A percentile compares a stretch with the other conserved stretches of the same genome.
These are phyloP conservation scores for Etheostoma perlongum DNA, from an alignment of 2,797 vertebrate species.

Conservation along the genomic window DNA sequence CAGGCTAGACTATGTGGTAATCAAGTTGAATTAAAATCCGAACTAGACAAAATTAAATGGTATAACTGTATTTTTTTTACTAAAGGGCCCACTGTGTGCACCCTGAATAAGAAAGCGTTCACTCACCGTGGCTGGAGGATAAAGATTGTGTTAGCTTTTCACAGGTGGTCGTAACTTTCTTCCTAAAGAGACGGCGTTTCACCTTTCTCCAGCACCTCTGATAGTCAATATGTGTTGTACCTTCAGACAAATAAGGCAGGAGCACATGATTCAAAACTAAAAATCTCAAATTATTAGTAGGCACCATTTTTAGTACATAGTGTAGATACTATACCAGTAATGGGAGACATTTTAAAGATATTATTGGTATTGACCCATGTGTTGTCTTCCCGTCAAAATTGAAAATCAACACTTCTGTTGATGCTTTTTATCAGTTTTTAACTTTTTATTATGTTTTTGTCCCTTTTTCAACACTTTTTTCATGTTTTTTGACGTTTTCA, in stretches of 20 bases:
- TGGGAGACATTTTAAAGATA: neutral
- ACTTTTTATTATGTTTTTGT: too few species aligned
- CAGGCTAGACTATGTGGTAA: neutral
- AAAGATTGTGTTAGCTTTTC: constrained; percentile 71
- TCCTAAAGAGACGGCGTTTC: constrained; percentile 78
- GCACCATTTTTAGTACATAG: neutral
- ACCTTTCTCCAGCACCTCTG: constrained; percentile 83
- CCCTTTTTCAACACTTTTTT: too few species aligned
- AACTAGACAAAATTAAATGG: neutral
- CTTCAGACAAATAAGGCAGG: constrained; percentile 32
- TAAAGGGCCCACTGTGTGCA: neutral
- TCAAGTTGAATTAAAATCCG: neutral
- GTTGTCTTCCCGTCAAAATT: too few species aligned
- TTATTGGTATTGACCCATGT: too few species aligned
- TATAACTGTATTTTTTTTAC: neutral
- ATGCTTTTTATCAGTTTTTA: too few species aligned
- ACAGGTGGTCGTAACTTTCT: constrained; percentile 77
- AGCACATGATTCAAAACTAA: neutral
- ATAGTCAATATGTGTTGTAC: constrained; percentile 75
- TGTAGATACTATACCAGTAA: neutral
- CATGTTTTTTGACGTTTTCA: too few species aligned
- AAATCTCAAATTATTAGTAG: neutral
- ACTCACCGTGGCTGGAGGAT: constrained; percentile 62
- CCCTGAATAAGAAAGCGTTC: neutral
- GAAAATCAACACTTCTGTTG: too few species aligned